phyloP scores from a whole-genome alignment of 2,888 invertebrate species.

The Acleris cristana region DNA sequence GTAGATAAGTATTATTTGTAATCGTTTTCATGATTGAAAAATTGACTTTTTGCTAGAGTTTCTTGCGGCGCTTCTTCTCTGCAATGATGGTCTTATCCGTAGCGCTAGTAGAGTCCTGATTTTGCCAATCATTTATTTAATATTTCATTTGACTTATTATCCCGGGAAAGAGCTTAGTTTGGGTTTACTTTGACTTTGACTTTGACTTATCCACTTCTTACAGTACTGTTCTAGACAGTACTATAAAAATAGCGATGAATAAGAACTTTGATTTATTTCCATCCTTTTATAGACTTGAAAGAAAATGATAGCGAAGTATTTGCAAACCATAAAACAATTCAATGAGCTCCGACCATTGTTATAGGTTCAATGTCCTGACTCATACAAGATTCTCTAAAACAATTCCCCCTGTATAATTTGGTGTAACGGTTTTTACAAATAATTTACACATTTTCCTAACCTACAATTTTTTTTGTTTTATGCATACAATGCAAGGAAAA shows the following conservation, averaged over 20 bases:
- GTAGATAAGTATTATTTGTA: too few relatives aligned
- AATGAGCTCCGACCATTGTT: constrained; percentile 4
- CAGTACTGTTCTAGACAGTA: not conserved
- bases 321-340: constrained; percentile 11
- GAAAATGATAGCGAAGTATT: constrained; percentile 12
- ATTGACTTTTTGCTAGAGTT: too few relatives aligned
- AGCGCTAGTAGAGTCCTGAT: too few relatives aligned
- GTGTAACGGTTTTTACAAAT: constrained; percentile 1
- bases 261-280: not conserved
- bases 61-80: too few relatives aligned
- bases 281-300: constrained; percentile 10
- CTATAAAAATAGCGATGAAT: not conserved
- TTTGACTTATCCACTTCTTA: too few relatives aligned
- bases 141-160: too few relatives aligned
- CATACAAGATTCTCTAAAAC: constrained; percentile 4
- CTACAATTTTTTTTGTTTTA: not conserved
- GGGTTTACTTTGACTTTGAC: too few relatives aligned
- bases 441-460: not conserved
- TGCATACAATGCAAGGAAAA: too few relatives aligned
- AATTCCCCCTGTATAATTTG: constrained; percentile 3
- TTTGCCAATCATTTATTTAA: too few relatives aligned
- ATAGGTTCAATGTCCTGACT: constrained; percentile 1
- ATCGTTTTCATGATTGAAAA: too few relatives aligned
- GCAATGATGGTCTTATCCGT: too few relatives aligned
- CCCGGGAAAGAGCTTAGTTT: too few relatives aligned